Evolutionary conservation across 2,113 vertebrate species (phyloP).

Genomic region (Xyrauchen texanus): DNA sequence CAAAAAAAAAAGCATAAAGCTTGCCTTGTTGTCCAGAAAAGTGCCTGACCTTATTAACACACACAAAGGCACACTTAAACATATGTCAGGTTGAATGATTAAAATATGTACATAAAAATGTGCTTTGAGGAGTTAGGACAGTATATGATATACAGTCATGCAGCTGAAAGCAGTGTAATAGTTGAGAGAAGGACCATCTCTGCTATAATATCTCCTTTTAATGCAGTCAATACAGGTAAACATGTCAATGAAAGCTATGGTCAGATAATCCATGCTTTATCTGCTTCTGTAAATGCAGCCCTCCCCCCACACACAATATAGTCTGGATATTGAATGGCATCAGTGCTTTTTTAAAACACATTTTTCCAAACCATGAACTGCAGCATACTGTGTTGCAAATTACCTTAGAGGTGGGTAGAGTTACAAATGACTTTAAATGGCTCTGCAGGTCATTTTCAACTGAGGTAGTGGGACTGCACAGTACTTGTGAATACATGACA

Average conservation of each 20-base stretch:
- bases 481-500: not conserved
- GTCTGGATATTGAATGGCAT: not conserved
- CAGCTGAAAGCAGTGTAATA: not conserved
- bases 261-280: not conserved
- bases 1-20: slow-evolving; percentile 52
- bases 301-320: no score
- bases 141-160: not conserved
- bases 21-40: slow-evolving; percentile 42
- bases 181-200: not conserved
- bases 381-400: not conserved
- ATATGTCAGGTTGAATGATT: slow-evolving; percentile 39
- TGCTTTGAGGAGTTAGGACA: slow-evolving; percentile 25
- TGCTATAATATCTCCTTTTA: not conserved
- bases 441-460: slow-evolving; percentile 2
- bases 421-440: slow-evolving; percentile 16
- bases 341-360: not conserved
- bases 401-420: not conserved
- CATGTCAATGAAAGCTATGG: not conserved
- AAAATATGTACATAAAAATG: slow-evolving; percentile 27
- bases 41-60: slow-evolving; percentile 53
- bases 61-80: slow-evolving; percentile 43
- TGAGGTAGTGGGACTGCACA: not conserved
- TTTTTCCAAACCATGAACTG: not conserved
- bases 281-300: not conserved
- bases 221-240: not conserved